Percentiles rank a stretch among this genome's conserved stretches.
Conservation (phyloP, 2,113 vertebrate species). For the Ophiodon elongatus region DNA sequence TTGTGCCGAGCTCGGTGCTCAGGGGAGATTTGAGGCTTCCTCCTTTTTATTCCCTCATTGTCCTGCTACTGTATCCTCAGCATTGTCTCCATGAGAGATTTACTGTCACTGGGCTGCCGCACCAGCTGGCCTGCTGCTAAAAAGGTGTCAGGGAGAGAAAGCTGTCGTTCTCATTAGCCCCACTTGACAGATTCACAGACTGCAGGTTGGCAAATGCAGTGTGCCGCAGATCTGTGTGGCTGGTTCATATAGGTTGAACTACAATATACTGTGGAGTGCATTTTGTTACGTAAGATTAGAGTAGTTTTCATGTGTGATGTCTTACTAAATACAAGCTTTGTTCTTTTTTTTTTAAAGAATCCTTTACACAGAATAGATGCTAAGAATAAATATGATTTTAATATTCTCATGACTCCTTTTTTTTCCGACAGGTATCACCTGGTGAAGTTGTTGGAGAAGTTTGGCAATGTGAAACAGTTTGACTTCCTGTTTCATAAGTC, state of each 20-base stretch:
- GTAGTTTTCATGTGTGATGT: not conserved
- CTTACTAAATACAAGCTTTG: conserved; percentile 13
- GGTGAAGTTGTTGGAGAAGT: conserved; percentile 96
- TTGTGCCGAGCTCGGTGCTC: conserved; percentile 76
- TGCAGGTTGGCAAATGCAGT: not conserved
- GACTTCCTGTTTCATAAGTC: conserved; percentile 99
- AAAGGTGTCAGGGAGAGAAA: conserved; percentile 81
- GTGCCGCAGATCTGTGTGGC: not conserved
- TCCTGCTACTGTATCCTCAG: conserved; percentile 86
- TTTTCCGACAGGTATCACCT: conserved; percentile 90
- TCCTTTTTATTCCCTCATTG: conserved; percentile 87
- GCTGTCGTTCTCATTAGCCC: conserved; percentile 81
- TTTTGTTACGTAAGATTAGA: not conserved
- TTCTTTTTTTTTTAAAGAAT: not conserved
- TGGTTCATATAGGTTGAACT: not conserved
- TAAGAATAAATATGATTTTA: not conserved
- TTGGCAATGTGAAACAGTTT: conserved; percentile 97
- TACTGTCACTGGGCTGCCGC: conserved; percentile 75
- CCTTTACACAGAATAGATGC: not conserved
- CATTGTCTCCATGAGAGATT: conserved; percentile 88
- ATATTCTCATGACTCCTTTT: conserved; percentile 1
- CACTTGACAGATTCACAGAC: conserved; percentile 50
- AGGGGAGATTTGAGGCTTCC: conserved; percentile 83
- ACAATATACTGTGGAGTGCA: not conserved
- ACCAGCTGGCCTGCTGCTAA: conserved; percentile 76